phyloP scores from a whole-genome alignment of 2,888 invertebrate genomes.

The Zelleria hepariella region DNA sequence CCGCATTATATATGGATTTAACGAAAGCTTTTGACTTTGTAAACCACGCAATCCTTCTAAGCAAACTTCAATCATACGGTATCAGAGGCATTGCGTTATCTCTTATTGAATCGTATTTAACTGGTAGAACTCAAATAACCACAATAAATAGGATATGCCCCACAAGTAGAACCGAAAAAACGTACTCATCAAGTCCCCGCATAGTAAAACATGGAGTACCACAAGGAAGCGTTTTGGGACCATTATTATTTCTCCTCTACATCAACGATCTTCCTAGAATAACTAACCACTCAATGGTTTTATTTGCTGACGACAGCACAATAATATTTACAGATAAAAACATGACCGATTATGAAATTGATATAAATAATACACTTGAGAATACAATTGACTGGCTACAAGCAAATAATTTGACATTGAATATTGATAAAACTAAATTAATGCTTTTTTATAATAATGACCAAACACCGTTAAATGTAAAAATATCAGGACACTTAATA shows the following conservation, averaged over 20 bases:
- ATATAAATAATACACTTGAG: neutral
- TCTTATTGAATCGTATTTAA: neutral
- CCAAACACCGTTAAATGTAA: too few species aligned
- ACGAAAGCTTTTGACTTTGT: neutral
- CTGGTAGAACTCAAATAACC: neutral
- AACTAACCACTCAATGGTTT: too few species aligned
- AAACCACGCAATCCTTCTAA: neutral
- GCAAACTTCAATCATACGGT: neutral
- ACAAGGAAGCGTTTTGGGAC: too few species aligned
- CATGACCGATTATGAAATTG: neutral
- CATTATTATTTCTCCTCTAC: too few species aligned
- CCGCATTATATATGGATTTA: too few species aligned
- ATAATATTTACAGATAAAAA: neutral
- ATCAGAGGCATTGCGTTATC: neutral
- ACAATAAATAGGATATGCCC: neutral
- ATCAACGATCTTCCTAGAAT: too few species aligned
- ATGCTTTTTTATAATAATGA: neutral
- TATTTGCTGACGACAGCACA: slow-evolving; percentile 7
- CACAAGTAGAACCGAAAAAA: neutral
- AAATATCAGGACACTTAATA: too few species aligned
- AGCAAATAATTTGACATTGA: too few species aligned
- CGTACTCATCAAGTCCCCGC: too few species aligned
- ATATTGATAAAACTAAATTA: too few species aligned
- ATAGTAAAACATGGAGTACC: too few species aligned
- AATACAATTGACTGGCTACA: neutral